phyloP scores from a whole-genome alignment of 2,113 vertebrate genomes.

The Sinocyclocheilus rhinocerous region DNA sequence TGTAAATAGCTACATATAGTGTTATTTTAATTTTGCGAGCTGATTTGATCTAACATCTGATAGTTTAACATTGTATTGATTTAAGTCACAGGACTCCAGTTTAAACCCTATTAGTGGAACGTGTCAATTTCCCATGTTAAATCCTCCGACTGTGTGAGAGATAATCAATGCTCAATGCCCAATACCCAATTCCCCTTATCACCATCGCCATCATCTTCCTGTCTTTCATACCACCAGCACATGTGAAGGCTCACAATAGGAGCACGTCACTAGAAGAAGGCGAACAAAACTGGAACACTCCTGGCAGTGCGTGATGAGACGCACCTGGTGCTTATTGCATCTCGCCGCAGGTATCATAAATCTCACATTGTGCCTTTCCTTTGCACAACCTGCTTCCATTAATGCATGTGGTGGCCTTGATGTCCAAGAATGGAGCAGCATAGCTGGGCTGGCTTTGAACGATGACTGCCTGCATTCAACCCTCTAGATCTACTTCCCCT shows the following conservation, averaged over 20 bases:
- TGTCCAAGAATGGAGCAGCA: not conserved
- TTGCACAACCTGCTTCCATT: not conserved
- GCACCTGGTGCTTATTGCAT: slow-evolving; percentile 40
- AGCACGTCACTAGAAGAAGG: not conserved
- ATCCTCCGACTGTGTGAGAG: not conserved
- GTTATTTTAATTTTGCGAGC: not conserved
- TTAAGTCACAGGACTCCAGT: not conserved
- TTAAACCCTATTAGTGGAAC: not conserved
- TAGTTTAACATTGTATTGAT: not conserved
- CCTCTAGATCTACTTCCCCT: slow-evolving; percentile 7
- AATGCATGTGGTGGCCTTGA: too few relatives aligned
- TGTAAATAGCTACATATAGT: too few relatives aligned
- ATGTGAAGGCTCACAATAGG: not conserved
- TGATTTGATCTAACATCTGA: not conserved
- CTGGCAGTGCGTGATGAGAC: slow-evolving; percentile 22
- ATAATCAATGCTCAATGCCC: not conserved
- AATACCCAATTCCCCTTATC: not conserved
- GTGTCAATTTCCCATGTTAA: not conserved
- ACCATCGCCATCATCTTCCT: not conserved
- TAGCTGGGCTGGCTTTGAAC: slow-evolving; percentile 17
- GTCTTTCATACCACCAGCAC: not conserved
- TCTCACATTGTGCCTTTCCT: slow-evolving; percentile 32
- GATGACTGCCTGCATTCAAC: slow-evolving; percentile 15
- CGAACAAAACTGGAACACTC: not conserved
- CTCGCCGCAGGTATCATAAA: slow-evolving; percentile 34